Percentiles rank a stretch among this genome's conserved stretches.
These are phyloP conservation scores for Nipponia nippon DNA, from an alignment of 2,113 vertebrate species.

Conservation along the genomic window DNA sequence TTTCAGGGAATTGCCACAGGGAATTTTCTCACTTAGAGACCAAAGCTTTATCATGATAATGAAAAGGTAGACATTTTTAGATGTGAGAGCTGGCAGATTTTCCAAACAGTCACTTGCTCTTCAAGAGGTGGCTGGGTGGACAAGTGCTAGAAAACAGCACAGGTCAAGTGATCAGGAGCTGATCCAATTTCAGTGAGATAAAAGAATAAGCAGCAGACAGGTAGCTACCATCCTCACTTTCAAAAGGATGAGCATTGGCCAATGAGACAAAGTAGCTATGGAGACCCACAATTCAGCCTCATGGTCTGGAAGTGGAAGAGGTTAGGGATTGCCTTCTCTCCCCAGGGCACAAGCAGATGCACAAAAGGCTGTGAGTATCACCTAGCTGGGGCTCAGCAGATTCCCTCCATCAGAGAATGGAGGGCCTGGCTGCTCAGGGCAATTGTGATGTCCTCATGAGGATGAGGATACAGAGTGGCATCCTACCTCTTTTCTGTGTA, in stretches of 20 bases:
- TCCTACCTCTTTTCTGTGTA: not conserved
- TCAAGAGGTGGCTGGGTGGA: not conserved
- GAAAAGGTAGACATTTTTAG: not conserved
- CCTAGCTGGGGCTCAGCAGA: not conserved
- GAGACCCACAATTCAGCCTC: not conserved
- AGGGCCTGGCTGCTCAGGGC: not conserved
- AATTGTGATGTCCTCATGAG: not conserved
- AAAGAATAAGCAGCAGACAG: not conserved
- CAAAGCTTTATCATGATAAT: not conserved
- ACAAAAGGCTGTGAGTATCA: not conserved
- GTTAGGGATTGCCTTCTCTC: not conserved
- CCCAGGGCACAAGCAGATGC: not conserved
- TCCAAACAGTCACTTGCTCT: not conserved
- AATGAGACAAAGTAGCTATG: not conserved
- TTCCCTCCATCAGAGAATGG: not conserved
- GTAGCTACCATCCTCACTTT: not conserved
- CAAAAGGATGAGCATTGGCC: not conserved
- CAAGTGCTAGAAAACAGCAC: not conserved
- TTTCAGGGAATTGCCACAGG: not conserved
- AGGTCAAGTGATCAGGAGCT: not conserved
- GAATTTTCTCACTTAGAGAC: not conserved
- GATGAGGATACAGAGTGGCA: not conserved
- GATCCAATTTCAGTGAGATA: not conserved
- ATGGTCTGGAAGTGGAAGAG: not conserved
- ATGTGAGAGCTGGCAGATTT: not conserved